phyloP scores from a whole-genome alignment of 2,113 vertebrate genomes.

The Caloenas nicobarica region DNA sequence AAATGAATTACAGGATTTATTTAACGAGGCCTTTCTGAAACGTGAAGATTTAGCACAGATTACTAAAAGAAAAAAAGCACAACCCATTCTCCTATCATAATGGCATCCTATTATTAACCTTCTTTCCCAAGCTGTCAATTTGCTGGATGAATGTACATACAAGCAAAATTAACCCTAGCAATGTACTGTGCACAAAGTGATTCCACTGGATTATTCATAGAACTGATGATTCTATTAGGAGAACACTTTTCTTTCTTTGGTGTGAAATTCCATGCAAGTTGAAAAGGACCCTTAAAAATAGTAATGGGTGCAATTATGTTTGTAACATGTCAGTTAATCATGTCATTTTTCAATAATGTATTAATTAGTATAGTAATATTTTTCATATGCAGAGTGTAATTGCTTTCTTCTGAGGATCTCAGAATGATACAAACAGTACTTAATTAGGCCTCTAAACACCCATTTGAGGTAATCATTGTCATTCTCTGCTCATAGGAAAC shows the following conservation, averaged over 20 bases:
- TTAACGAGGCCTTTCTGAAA: neutral
- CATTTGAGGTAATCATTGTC: constrained; percentile 16
- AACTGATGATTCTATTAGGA: constrained; percentile 24
- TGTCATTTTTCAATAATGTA: constrained; percentile 34
- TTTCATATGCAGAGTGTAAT: neutral
- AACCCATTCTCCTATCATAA: neutral
- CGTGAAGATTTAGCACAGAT: neutral
- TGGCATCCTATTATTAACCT: neutral
- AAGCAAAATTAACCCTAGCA: neutral
- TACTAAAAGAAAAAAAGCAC: neutral
- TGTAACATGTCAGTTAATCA: constrained; percentile 32
- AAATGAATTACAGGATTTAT: neutral
- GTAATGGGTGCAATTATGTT: constrained; percentile 41
- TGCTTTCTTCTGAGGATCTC: constrained; percentile 21
- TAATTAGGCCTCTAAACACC: constrained; percentile 42
- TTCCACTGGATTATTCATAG: neutral
- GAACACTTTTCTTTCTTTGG: constrained; percentile 10
- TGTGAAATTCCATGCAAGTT: constrained; percentile 15
- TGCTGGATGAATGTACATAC: neutral
- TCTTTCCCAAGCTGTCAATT: neutral
- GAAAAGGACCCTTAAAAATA: constrained; percentile 55
- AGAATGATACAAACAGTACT: neutral
- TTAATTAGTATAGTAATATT: constrained; percentile 38
- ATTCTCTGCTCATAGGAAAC: neutral
- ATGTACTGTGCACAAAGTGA: neutral